Evolutionary conservation across 2,888 invertebrate species (phyloP), one percentile per base, ranked within the genome.

Genomic region (Lasioglossum pauxillum): DNA sequence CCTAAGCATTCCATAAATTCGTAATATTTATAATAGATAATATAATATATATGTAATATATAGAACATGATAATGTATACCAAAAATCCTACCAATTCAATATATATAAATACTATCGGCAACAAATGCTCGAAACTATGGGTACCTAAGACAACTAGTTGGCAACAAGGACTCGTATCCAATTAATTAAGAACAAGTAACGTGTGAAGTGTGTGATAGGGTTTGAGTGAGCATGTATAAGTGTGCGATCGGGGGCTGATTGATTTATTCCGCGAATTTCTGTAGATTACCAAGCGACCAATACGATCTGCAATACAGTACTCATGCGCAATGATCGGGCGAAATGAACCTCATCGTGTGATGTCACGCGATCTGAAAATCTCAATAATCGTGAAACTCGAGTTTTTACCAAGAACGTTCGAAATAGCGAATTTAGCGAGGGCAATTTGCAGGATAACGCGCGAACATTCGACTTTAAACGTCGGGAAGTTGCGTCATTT

Each of bases 1-100:
- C 92, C 94, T 94, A 94, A 90, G 93, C 94, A 94, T 94, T 94
- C 94, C 93, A 93, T 92, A 92, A 91, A 86, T n/a, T 53, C 35
- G 19, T 53, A 90, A 81, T 89, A 90, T 83, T 74, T 74, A 84
- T 86, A 80, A 72, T 83, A 80, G 80, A 79, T 79, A 41, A 87
- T 89, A 82, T 82, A 83, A 23, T 69, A 67, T 78, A 80, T 86
- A 44, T 90, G 76, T 60, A 57, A 84, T 87, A 80, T 89, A 85
- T 82, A 75, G 53, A 81, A 83, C 83, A 83, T 35, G 82, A 86
- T 90, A 83, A 83, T 87, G 57, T 57, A 19, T 85, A 88, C 85
- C 88, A 90, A 89, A 90, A 91, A 74, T 89, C 83, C 87, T 90
- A 91, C 85, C 87, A 89, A 90, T 89, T 85, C 88, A 92, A 89